Base-by-base conservation (phyloP, 2,888 invertebrate species). In the Celastrina argiolus region DNA sequence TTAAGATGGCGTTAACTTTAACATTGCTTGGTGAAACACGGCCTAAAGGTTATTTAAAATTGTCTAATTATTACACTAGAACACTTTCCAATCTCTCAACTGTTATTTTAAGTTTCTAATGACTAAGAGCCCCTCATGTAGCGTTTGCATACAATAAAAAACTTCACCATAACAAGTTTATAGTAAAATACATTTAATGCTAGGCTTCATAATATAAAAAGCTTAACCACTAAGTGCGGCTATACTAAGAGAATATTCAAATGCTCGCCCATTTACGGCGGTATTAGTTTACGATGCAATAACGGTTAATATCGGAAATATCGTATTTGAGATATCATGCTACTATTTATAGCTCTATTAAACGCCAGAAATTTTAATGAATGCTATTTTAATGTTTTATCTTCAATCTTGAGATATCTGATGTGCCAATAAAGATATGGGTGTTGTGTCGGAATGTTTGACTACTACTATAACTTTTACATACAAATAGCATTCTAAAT, bases 241-340 rank as follows among this genome's bases (percentile, higher is more conserved):
- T 67, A 70, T 70, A 66, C 61, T 64, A 65, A 69, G 70, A 72
- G 71, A 71, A 70, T 80, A 81, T 83, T 81, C 79, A 81, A 83
- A 84, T 82, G 80, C 79, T 73, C 75, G 70, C 72, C 78, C 77
- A 82, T 85, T 84, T 73, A 70, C 70, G 69, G 69, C 66, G 70
- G 71, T 74, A 74, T 74, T 72, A 73, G 78, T 82, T 82, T 78
- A 76, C 76, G 69, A 65, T 65, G 58, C 65, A 66, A 66, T 65
- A 65, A 65, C 65, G 58, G 41, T 58, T 39, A 26, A 65, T 58
- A 58, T 65, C 65, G 65, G 65, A 65, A 65, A 56, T 65, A 65
- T 65, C 65, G 56, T 58, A 65, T 39, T 64, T 34, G 31, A 58
- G 58, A 65, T 56, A 65, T 65, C 41, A n/a, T n/a, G 45, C 34